These are phyloP conservation scores for Panorpa germanica DNA, from an alignment of 2,888 invertebrate genomes.

Conservation along the genomic window DNA sequence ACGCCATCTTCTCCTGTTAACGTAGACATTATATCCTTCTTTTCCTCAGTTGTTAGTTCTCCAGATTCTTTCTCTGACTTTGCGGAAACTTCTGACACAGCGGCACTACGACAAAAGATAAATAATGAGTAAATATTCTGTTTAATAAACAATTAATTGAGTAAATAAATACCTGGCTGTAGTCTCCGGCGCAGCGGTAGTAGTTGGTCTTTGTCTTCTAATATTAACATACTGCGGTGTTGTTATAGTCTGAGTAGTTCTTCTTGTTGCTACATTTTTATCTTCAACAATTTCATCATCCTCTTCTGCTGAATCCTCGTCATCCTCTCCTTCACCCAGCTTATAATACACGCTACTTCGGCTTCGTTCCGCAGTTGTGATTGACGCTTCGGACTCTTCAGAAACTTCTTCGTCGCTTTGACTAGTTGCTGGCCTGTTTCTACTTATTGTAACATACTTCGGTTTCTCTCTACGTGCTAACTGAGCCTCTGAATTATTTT, in stretches of 20 bases:
- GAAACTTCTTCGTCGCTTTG: slow-evolving; percentile 16
- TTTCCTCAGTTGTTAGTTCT: background rate
- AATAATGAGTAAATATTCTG: too few relatives aligned
- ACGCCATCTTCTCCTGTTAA: slow-evolving; percentile 11
- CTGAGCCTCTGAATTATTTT: slow-evolving; percentile 21
- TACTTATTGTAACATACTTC: slow-evolving; percentile 46
- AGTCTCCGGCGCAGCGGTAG: slow-evolving; percentile 13
- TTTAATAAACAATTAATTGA: too few relatives aligned
- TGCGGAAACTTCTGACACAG: background rate
- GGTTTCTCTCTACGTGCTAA: slow-evolving; percentile 28
- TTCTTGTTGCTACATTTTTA: slow-evolving; percentile 17
- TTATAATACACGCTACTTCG: slow-evolving; percentile 13
- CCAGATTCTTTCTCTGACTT: background rate
- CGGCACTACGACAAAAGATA: background rate
- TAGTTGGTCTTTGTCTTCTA: slow-evolving; percentile 38
- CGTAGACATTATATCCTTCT: slow-evolving; percentile 1
- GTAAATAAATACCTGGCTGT: background rate
- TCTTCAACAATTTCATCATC: slow-evolving; percentile 13
- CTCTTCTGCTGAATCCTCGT: slow-evolving; percentile 15
- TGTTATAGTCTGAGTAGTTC: slow-evolving; percentile 23
- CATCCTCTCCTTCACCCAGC: slow-evolving; percentile 15
- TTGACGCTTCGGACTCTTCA: slow-evolving; percentile 13
- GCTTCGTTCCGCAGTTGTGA: slow-evolving; percentile 11
- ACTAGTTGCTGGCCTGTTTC: slow-evolving; percentile 29
- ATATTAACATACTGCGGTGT: slow-evolving; percentile 52